Percentiles rank a stretch among this genome's conserved stretches.
phyloP scores from a whole-genome alignment of 1,140 invertebrate genomes.

The Sinella curviseta region DNA sequence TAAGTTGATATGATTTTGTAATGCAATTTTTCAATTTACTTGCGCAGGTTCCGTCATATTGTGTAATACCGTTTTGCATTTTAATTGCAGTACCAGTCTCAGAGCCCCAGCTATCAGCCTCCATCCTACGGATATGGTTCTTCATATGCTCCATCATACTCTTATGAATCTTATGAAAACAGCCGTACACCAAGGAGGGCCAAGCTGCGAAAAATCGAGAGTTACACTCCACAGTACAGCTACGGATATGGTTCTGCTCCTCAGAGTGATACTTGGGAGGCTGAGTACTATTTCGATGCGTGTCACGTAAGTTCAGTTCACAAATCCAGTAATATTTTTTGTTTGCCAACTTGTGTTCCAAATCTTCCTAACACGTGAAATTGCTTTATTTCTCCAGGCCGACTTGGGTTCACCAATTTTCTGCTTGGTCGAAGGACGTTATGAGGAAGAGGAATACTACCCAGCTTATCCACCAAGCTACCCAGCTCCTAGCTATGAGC shows the following conservation, averaged over 20 bases:
- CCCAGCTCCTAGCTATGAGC: constrained; percentile 16
- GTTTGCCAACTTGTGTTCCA: neutral
- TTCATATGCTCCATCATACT: constrained; percentile 35
- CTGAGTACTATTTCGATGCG: constrained; percentile 49
- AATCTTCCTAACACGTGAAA: neutral
- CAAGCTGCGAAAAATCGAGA: constrained; percentile 43
- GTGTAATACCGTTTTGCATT: constrained; percentile 8
- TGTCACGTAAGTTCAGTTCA: constrained; percentile 45
- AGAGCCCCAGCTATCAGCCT: constrained; percentile 28
- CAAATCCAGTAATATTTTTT: neutral
- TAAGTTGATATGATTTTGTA: constrained; percentile 25
- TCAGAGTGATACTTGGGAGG: constrained; percentile 44
- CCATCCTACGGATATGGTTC: constrained; percentile 30
- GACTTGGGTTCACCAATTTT: constrained; percentile 46
- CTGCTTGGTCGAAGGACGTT: constrained; percentile 41
- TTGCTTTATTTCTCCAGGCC: constrained; percentile 39
- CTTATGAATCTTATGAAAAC: constrained; percentile 36
- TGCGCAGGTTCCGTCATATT: no score
- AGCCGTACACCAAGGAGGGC: constrained; percentile 42
- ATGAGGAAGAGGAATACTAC: constrained; percentile 39
- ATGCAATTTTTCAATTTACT: constrained; percentile 21
- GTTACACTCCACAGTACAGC: constrained; percentile 33
- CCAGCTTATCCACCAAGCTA: constrained; percentile 33
- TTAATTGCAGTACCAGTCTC: constrained; percentile 25
- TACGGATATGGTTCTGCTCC: constrained; percentile 37